Base-by-base conservation (phyloP, 2,888 invertebrate species). In the Bellardia bayeri region DNA sequence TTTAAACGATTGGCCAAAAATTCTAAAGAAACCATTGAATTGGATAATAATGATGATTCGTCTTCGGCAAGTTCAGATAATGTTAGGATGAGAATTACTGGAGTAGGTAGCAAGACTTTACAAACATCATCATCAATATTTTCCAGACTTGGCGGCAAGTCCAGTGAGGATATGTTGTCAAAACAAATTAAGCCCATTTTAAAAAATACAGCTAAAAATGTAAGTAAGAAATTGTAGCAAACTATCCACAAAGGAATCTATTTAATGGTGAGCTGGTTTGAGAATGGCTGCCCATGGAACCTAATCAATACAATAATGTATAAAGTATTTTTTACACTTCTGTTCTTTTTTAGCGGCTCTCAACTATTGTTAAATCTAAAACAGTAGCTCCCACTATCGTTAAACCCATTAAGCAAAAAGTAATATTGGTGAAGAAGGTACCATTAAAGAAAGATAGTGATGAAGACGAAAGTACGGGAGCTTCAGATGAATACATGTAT, bases 401-500 rank as follows among this genome's bases (percentile, higher is more conserved):
- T 5, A 90, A 90, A 37, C 68, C 91, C 16, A 89, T 91, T 3
- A 89, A 91, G 33, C 94, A 93, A 76, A 93, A 93, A 86, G 93
- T 94, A 0, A 91, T 94, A 89, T 89, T 94, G 9, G 93, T 94
- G 0, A 93, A 92, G 86, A 93, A 93, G 84, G 93, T 93, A 33
- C 94, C 94, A 0, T 89, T 94, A 0, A 94, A 93, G 85, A 88
- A 90, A 8, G 91, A 91, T 13, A 92, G 92, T 79, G 91, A 91
- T 64, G 91, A 91, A 14, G 89, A 90, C 14, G 90, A 91, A 71
- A 90, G 89, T 86, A 90, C 89, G 13, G 91, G 91, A 64, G 84
- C 89, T 30, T 89, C 86, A 33, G 88, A 89, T 30, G 85, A 87
- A 51, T 89, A 89, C 9, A 89, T 88, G 33, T 88, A 86, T 51